A percentile compares a stretch with the other conserved stretches of the same genome.
Evolutionary conservation across 92 coral and sea anemone genomes (phyloP).

Genomic region (Epizoanthus ramosus): DNA sequence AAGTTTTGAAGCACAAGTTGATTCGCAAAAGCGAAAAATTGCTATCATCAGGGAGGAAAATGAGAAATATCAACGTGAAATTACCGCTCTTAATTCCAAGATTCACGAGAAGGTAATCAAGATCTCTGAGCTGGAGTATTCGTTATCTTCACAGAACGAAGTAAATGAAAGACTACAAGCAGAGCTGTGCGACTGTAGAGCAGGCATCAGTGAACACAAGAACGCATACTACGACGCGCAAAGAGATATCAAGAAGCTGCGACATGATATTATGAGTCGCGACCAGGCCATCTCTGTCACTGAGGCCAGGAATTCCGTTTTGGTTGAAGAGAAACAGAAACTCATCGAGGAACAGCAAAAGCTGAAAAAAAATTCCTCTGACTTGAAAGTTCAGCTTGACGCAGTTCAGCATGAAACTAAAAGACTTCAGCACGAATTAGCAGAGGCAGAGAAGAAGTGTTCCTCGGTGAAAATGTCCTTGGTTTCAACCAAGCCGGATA

Average conservation of each 20-base stretch:
- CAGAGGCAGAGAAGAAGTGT: constrained; percentile 9
- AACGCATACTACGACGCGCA: background rate
- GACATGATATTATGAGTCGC: background rate
- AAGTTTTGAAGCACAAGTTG: background rate
- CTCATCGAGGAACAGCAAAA: constrained; percentile 9
- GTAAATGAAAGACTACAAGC: background rate
- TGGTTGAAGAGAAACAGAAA: constrained; percentile 10
- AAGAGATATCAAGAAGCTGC: constrained; percentile 11
- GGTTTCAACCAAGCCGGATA: constrained; percentile 1
- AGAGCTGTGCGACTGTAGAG: constrained; percentile 16
- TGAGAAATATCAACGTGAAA: constrained; percentile 17
- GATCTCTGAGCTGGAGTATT: constrained; percentile 5
- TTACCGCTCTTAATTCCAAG: constrained; percentile 12
- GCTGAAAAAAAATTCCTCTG: background rate
- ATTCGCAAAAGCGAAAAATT: constrained; percentile 16
- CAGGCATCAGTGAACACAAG: background rate
- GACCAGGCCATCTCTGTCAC: background rate
- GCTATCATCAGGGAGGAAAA: constrained; percentile 4
- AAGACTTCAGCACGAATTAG: constrained; percentile 19
- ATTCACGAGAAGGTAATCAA: constrained; percentile 1
- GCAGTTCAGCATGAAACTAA: constrained; percentile 9
- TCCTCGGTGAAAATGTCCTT: background rate
- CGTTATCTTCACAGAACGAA: constrained; percentile 4
- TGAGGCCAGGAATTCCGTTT: constrained; percentile 3
- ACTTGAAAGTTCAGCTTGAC: constrained; percentile 6